These are phyloP conservation scores for Criorhina ranunculi DNA, from an alignment of 2,888 invertebrate species.

Conservation along the genomic window DNA sequence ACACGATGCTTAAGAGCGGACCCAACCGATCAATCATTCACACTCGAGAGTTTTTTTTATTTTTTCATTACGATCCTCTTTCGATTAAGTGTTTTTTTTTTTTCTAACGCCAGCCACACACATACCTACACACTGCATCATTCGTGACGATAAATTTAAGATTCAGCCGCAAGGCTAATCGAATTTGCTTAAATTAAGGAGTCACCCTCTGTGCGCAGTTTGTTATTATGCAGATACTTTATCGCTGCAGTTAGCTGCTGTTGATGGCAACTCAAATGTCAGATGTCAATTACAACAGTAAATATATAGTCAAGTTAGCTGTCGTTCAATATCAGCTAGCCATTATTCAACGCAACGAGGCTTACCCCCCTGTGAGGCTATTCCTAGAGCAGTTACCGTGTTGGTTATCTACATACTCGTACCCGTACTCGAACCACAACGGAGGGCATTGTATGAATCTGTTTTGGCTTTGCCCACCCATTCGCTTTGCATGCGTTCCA, in stretches of 20 bases:
- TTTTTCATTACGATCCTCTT: slow-evolving; percentile 41
- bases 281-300: slow-evolving; percentile 76
- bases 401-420: neutral
- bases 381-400: slow-evolving; percentile 47
- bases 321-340: slow-evolving; percentile 73
- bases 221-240: slow-evolving; percentile 63
- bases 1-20: slow-evolving; percentile 64
- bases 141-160: slow-evolving; percentile 37
- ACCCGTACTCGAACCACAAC: slow-evolving; percentile 47
- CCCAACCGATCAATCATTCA: slow-evolving; percentile 73
- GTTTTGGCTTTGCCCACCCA: slow-evolving; percentile 75
- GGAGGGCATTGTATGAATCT: slow-evolving; percentile 67
- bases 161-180: slow-evolving; percentile 63
- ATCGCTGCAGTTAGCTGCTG: slow-evolving; percentile 57
- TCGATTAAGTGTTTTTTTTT: slow-evolving; percentile 34
- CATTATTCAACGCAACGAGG: slow-evolving; percentile 75
- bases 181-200: slow-evolving; percentile 71
- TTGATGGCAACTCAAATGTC: slow-evolving; percentile 73
- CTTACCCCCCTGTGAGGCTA: slow-evolving; percentile 64
- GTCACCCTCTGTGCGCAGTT: slow-evolving; percentile 57
- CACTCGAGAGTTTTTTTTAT: slow-evolving; percentile 34
- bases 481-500: slow-evolving; percentile 77
- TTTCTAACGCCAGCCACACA: slow-evolving; percentile 52
- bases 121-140: slow-evolving; percentile 5
- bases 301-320: slow-evolving; percentile 76